Base-by-base conservation (phyloP, 2,888 invertebrate species). In the Dorcus parallelipipedus region DNA sequence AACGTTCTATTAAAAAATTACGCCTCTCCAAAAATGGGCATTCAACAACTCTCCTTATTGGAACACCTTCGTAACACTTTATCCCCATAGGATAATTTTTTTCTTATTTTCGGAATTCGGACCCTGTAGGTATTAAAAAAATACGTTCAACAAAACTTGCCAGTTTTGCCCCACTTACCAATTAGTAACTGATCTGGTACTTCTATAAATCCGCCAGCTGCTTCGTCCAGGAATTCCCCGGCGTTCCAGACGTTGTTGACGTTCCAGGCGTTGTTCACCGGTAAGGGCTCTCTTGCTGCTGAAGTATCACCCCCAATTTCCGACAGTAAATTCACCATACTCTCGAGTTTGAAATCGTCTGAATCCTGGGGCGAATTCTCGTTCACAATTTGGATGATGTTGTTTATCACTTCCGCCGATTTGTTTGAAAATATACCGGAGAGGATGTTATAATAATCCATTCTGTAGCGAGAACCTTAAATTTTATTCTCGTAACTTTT, bases 391-490 rank as follows among this genome's bases (percentile, higher is more conserved):
- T 53, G 10, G 42, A 71, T 68, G 3, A 71, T 60, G 9, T 65
- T 56, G 17, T 41, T 38, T 26, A 71, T 67, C 9, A 59, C 48
- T 42, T 64, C 58, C 7, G 58, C 49, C n/a, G 66, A 52, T 60
- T 63, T 67, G 49, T 64, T 59, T 3, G 68, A 66, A 62, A 69
- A 72, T 43, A 69, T 61, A 40, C 70, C 70, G n/a, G 9, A 23
- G 7, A 64, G 52, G 6, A 53, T 10, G 2, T 14, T 8, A 1
- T 17, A 42, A n/a, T 33, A 38, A 41, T 49, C 55, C 49, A 49
- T 42, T 9, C 6, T 42, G 42, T 1, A 6, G 42, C 8, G 7
- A 3, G 26, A 5, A 33, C 26, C 26, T 33, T 33, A 2, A 33
- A 33, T 33, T 33, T 33, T 33, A 33, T 33, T 6, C 4, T 0